Base-by-base conservation (phyloP, 2,113 vertebrate genomes). In the Mohoua ochrocephala region DNA sequence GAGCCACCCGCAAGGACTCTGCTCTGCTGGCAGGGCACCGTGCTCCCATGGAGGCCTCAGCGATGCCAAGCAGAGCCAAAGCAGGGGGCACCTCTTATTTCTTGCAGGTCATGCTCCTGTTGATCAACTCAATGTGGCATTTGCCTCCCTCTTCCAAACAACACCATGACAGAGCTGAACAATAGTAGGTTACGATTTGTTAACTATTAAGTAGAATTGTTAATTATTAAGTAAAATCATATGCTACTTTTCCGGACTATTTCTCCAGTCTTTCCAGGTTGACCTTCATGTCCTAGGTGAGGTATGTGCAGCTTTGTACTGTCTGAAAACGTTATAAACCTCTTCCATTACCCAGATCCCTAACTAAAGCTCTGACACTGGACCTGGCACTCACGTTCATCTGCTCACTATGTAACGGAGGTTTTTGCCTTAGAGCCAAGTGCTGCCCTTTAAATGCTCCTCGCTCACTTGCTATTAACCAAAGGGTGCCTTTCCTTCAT, bases 1-100 rank as follows among this genome's bases (percentile, higher is more conserved):
- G 24, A 50, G 68, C 53, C 35, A 68, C 9, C 22, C 0, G 7
- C 10, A 0, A 57, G 44, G 69, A 28, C 20, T 3, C 7, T 8
- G 78, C 39, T 37, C 49, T 37, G 31, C 67, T 80, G 77, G 57
- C 28, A 86, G 26, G 33, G 26, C 41, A 41, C 67, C 0, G 2
- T 0, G 2, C 53, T 61, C 73, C 87, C 75, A 35, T 2, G 0
- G 68, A 83, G 16, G 20, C 81, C 70, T 42, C 0, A 0, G 52
- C 0, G 0, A 54, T 13, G 61, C 84, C 90, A 82, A 84, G 84
- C 41, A 52, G n/a, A 64, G 82, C 61, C 84, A 83, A 79, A 83
- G 61, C 9, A 7, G 0, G 18, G 10, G 11, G 20, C n/a, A 13
- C 56, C 84, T 85, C 70, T 15, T 22, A 9, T 52, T 60, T 87